Percentiles rank a stretch among this genome's conserved stretches.
Conservation (phyloP, 2,797 vertebrate genomes). For the Neosilurus mollespiculum region DNA sequence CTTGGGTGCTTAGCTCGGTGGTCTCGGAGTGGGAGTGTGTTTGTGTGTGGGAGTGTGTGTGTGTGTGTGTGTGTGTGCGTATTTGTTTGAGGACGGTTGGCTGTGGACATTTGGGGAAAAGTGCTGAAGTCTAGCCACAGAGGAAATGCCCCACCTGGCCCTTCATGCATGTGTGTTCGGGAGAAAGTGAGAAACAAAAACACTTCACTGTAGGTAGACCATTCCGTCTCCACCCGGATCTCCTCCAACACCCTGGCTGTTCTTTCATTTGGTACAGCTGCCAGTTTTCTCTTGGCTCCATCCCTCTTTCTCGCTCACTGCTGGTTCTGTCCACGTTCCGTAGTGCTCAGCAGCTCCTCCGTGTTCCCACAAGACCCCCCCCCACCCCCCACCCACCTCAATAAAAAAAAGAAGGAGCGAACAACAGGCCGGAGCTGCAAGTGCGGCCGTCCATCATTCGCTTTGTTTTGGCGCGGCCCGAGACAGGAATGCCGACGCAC, state of each 20-base stretch:
- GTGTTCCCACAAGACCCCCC: constrained; percentile 31
- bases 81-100: constrained; percentile 45
- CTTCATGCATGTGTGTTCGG: constrained; percentile 44
- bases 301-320: not conserved
- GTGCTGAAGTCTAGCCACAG: constrained; percentile 50
- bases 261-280: constrained; percentile 29
- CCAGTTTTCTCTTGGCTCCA: constrained; percentile 26
- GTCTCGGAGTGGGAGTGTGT: constrained; percentile 30
- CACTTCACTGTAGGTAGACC: constrained; percentile 60
- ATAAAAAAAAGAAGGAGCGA: not conserved
- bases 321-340: constrained; percentile 17
- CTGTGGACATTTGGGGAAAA: constrained; percentile 45
- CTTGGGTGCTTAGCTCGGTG: constrained; percentile 49
- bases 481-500: constrained; percentile 77
- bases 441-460: constrained; percentile 53
- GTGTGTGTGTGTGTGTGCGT: constrained; percentile 38
- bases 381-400: not conserved
- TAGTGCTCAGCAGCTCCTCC: constrained; percentile 29
- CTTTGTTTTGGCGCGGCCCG: constrained; percentile 78
- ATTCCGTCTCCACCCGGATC: constrained; percentile 49
- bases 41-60: constrained; percentile 38
- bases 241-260: constrained; percentile 28
- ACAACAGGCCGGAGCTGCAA: constrained; percentile 42
- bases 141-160: constrained; percentile 56
- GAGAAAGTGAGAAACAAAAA: constrained; percentile 51